These are phyloP conservation scores for Microcebus ravelobensis DNA, from an alignment of 2,113 vertebrate species.

Conservation along the genomic window DNA sequence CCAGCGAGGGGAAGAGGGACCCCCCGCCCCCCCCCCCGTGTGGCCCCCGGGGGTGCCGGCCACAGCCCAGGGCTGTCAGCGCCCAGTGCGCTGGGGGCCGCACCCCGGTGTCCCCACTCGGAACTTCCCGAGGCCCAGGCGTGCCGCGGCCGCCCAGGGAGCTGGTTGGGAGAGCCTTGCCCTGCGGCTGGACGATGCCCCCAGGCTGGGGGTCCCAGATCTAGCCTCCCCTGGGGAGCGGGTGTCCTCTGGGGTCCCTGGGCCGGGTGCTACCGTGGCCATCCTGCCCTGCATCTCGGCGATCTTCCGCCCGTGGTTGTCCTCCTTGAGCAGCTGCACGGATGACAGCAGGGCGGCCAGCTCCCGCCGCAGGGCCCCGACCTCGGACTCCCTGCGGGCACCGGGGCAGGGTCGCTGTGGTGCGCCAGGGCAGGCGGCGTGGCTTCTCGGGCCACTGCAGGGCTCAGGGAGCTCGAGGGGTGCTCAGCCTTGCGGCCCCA, in stretches of 20 bases:
- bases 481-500: neutral
- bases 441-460: neutral
- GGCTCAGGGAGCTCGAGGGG: neutral
- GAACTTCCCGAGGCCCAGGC: neutral
- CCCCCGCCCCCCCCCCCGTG: too few relatives aligned
- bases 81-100: too few relatives aligned
- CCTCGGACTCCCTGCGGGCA: slow-evolving; percentile 47
- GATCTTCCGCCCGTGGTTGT: slow-evolving; percentile 27
- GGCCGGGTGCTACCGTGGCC: slow-evolving; percentile 33
- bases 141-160: neutral
- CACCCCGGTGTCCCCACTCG: neutral
- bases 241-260: neutral
- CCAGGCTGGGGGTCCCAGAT: too few relatives aligned
- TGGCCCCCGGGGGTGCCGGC: neutral
- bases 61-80: rapidly evolving
- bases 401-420: neutral
- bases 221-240: neutral
- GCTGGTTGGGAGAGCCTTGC: neutral
- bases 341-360: slow-evolving; percentile 51
- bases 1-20: too few relatives aligned
- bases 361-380: slow-evolving; percentile 29
- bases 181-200: neutral
- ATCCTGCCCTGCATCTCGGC: slow-evolving; percentile 74
- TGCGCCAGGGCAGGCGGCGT: rapidly evolving
- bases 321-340: slow-evolving; percentile 66